Percentiles rank a stretch among this genome's conserved stretches.
phyloP scores from a whole-genome alignment of 2,888 invertebrate species.

The Urechis unicinctus region DNA sequence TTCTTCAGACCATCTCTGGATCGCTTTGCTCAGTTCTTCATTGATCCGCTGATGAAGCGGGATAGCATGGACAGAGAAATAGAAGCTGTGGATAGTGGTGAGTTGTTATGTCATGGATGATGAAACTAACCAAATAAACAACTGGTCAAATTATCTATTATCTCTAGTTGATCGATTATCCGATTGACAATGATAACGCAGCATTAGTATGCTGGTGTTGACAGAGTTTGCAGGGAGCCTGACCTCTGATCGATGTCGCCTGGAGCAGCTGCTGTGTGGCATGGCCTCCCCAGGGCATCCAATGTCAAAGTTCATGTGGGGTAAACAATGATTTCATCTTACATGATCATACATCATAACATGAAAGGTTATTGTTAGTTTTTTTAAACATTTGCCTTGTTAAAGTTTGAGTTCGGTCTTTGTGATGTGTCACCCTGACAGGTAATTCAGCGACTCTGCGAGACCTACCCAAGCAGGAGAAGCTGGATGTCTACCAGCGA shows the following conservation, averaged over 20 bases:
- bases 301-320: conserved; percentile 73
- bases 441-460: conserved; percentile 43
- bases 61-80: conserved; percentile 80
- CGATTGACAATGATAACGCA: neutral
- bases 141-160: too few species aligned
- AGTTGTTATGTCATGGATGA: too few species aligned
- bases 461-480: conserved; percentile 27
- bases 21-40: conserved; percentile 82
- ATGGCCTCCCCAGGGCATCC: conserved; percentile 65
- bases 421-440: too few species aligned
- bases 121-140: too few species aligned
- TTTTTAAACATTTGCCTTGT: too few species aligned
- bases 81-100: conserved; percentile 80
- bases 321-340: too few species aligned
- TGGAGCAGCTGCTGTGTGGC: conserved; percentile 68
- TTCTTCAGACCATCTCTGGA: conserved; percentile 71
- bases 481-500: conserved; percentile 58
- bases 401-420: too few species aligned
- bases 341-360: too few species aligned
- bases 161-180: conserved; percentile 2
- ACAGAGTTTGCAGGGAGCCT: conserved; percentile 76
- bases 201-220: conserved; percentile 18
- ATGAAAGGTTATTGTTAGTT: too few species aligned
- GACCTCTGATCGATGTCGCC: conserved; percentile 68
- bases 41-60: conserved; percentile 74